Conservation (phyloP, 2,113 vertebrate species). For the Heterotilapia buettikoferi region DNA sequence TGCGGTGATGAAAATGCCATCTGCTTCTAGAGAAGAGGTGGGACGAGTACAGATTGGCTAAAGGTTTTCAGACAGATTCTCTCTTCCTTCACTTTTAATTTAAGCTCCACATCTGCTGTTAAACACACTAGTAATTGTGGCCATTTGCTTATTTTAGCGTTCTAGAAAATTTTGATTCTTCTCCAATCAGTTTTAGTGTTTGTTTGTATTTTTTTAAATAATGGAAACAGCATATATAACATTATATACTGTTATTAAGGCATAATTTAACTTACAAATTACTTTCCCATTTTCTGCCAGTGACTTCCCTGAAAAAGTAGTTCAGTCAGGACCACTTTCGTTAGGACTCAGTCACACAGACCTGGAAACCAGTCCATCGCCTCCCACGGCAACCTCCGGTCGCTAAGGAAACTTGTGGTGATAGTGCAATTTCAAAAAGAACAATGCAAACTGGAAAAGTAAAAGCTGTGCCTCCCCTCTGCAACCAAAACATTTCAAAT, state of each 20-base stretch:
- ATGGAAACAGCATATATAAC: neutral
- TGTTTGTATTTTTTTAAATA: neutral
- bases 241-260: neutral
- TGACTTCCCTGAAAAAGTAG: neutral
- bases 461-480: neutral
- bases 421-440: neutral
- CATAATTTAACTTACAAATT: neutral
- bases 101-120: neutral
- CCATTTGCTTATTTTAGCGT: neutral
- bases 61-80: neutral
- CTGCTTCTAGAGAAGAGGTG: slow-evolving; percentile 10
- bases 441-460: neutral
- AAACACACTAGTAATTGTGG: neutral
- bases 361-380: neutral
- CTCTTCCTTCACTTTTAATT: neutral
- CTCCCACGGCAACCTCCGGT: neutral
- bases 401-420: neutral
- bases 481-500: neutral
- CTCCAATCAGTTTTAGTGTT: neutral
- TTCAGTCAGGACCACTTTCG: neutral
- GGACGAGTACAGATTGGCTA: neutral
- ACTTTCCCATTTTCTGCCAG: neutral
- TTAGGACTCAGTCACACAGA: neutral
- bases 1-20: neutral
- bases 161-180: neutral